Percentiles rank a stretch among this genome's conserved stretches.
Conservation (phyloP, 2,113 vertebrate genomes). For the Gyps fulvus region DNA sequence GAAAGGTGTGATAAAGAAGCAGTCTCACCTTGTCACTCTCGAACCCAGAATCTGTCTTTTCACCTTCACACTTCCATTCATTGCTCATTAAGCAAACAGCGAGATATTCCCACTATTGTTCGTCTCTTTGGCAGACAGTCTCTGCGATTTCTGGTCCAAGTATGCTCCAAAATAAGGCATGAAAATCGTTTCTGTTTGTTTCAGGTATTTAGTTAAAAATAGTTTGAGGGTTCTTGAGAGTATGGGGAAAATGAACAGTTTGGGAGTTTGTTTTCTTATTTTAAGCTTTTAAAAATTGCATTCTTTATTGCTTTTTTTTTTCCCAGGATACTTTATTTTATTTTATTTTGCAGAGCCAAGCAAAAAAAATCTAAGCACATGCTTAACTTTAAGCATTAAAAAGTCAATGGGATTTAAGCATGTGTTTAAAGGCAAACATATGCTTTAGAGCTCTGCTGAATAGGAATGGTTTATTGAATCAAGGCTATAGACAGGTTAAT, state of each 20-base stretch:
- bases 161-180: not conserved
- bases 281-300: not conserved
- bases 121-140: slow-evolving; percentile 26
- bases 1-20: slow-evolving; percentile 48
- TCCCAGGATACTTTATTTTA: not conserved
- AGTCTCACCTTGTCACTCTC: slow-evolving; percentile 63
- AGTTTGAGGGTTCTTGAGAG: not conserved
- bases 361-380: slow-evolving; percentile 27
- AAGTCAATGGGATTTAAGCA: slow-evolving; percentile 62
- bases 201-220: slow-evolving; percentile 40
- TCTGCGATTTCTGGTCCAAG: not conserved
- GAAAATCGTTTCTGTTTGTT: slow-evolving; percentile 16
- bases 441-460: slow-evolving; percentile 58
- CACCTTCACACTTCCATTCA: slow-evolving; percentile 65
- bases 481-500: slow-evolving; percentile 57
- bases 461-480: slow-evolving; percentile 59
- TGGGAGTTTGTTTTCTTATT: not conserved
- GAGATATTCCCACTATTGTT: slow-evolving; percentile 55
- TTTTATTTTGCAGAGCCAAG: not conserved
- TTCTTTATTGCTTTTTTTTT: not conserved
- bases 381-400: slow-evolving; percentile 67
- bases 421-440: slow-evolving; percentile 65
- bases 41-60: slow-evolving; percentile 58
- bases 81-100: slow-evolving; percentile 72
- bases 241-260: not conserved